Base-by-base conservation (phyloP, 2,113 vertebrate species). In the Petromus typicus region DNA sequence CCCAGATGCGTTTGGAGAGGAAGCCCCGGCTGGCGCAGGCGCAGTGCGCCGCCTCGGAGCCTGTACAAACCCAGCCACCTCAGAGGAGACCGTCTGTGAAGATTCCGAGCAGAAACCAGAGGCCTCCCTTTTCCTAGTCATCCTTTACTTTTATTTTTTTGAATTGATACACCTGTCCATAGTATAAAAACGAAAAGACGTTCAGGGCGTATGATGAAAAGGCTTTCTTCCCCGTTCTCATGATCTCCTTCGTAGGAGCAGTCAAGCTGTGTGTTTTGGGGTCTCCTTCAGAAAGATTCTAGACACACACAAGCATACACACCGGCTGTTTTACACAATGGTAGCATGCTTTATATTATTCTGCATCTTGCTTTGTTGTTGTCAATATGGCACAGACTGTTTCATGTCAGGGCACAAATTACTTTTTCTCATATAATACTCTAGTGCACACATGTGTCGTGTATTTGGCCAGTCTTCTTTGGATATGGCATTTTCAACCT, bases 91-190 rank as follows among this genome's bases (percentile, higher is more conserved):
- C 17, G 73, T 18, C 64, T 63, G 16, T n/a, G 43, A 43, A 32
- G 45, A 51, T 34, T 43, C 56, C 67, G 18, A 0, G 25, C 51
- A 57, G 61, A 59, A 93, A 10, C 12, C 40, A 20, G 8, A 30
- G 3, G 10, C 14, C 27, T 84, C 54, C 84, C 45, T 86, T 63
- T 80, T 30, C 64, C 37, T 61, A 11, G 8, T 76, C 56, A 51
- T 57, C 79, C 83, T 54, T 80, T 91, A 78, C 13, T 88, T 87
- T 85, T 30, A 63, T 51, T 43, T 67, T n/a, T 90, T 87, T 92
- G 17, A 34, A 69, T 54, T 1, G 51, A 43, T 94, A 75, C 91
- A 78, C 10, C 37, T 37, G 30, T 82, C 23, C 10, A 22, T 7
- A 51, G 51, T 30, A 45, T 11, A 78, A 51, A 95, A 79, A 61